A percentile compares a stretch with the other conserved stretches of the same genome.
phyloP scores from a whole-genome alignment of 2,888 invertebrate species.

The Pharmacophagus antenor region DNA sequence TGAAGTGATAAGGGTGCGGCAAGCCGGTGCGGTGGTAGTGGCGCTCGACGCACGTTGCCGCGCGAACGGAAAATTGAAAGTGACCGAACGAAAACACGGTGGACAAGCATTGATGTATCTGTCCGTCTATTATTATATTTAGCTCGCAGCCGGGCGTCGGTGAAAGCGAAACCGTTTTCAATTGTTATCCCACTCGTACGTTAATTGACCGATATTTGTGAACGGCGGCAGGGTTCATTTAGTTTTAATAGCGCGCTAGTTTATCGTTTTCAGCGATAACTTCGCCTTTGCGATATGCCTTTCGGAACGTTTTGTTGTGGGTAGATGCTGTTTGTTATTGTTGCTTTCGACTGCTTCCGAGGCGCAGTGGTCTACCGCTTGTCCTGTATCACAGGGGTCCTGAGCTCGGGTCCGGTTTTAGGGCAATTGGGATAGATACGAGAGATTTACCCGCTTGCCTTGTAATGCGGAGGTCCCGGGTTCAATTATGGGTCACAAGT shows the following conservation, averaged over 20 bases:
- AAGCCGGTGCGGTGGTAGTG: conserved; percentile 15
- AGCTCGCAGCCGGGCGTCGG: conserved; percentile 59
- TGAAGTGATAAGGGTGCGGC: not conserved
- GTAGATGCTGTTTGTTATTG: too few relatives aligned
- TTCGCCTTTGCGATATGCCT: not conserved
- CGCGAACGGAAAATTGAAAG: conserved; percentile 69
- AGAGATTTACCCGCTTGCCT: too few relatives aligned
- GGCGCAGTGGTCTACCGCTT: too few relatives aligned
- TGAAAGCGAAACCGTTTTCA: conserved; percentile 75
- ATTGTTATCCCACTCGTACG: conserved; percentile 69
- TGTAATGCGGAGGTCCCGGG: too few relatives aligned
- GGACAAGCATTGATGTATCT: conserved; percentile 69
- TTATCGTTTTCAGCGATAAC: conserved; percentile 29
- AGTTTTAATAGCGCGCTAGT: conserved; percentile 38
- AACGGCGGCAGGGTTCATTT: conserved; percentile 66
- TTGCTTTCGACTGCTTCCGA: too few relatives aligned
- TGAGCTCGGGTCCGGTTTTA: too few relatives aligned
- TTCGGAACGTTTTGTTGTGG: too few relatives aligned
- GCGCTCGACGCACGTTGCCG: conserved; percentile 7
- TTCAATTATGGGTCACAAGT: too few relatives aligned
- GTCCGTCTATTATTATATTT: conserved; percentile 78
- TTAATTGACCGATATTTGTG: conserved; percentile 75
- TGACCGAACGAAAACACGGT: conserved; percentile 60
- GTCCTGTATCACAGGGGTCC: too few relatives aligned
- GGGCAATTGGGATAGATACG: too few relatives aligned